These are phyloP conservation scores for Turritopsis rubra DNA, from an alignment of 30 jellyfish, hydroid and myxozoan species.

Conservation along the genomic window DNA sequence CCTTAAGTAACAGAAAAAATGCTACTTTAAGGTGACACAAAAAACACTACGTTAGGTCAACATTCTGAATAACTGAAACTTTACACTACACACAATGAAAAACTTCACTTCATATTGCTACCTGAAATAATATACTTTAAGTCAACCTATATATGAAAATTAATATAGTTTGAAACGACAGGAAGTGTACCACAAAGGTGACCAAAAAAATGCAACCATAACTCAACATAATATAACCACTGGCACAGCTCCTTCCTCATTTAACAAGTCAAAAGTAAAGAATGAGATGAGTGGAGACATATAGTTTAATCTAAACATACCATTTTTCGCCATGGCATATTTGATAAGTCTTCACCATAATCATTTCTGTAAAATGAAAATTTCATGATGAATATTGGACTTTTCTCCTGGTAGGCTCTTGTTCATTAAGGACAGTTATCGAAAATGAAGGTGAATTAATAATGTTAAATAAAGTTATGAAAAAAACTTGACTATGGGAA, in stretches of 20 bases:
- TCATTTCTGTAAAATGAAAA: slow-evolving; percentile 4
- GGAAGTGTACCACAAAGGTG: background rate
- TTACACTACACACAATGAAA: background rate
- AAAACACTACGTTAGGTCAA: background rate
- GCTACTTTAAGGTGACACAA: background rate
- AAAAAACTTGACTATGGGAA: background rate
- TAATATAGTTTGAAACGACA: background rate
- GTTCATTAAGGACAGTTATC: background rate
- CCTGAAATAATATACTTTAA: background rate
- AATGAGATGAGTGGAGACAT: too few species aligned
- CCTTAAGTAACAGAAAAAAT: background rate
- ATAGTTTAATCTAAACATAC: background rate
- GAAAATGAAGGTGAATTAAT: background rate
- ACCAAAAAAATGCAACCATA: background rate
- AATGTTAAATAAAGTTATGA: background rate
- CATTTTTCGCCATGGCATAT: slow-evolving; percentile 17
- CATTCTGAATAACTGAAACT: background rate
- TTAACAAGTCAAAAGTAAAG: background rate
- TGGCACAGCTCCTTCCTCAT: background rate
- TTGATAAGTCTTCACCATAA: background rate
- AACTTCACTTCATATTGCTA: background rate
- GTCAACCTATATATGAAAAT: background rate
- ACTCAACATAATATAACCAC: background rate
- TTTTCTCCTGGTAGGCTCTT: background rate
- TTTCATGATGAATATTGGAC: background rate